Evolutionary conservation across 1,140 invertebrate species (phyloP).

Genomic region (Drosophila burlai): DNA sequence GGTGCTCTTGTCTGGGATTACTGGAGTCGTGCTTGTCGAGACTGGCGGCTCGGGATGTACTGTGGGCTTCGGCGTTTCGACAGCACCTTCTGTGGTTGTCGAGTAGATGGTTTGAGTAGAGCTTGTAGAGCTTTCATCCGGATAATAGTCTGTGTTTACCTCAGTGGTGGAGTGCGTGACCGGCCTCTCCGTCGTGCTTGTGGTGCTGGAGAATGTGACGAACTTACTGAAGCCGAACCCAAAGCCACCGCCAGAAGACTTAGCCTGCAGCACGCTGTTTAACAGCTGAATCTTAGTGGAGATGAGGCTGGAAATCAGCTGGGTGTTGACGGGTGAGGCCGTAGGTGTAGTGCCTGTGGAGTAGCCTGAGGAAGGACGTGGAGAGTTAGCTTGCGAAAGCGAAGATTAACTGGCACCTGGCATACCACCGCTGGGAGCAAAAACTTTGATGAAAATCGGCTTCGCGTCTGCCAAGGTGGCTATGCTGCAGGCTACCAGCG

Average conservation of each 20-base stretch:
- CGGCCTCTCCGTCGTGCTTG: constrained; percentile 53
- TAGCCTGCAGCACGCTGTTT: constrained; percentile 54
- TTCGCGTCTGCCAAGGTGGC: constrained; percentile 46
- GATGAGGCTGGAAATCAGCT: constrained; percentile 60
- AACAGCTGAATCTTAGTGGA: constrained; percentile 53
- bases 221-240: constrained; percentile 54
- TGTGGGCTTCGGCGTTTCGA: constrained; percentile 66
- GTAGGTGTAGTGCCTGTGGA: constrained; percentile 34
- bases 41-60: constrained; percentile 65
- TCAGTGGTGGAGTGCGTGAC: constrained; percentile 59
- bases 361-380: constrained; percentile 28
- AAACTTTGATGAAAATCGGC: constrained; percentile 62
- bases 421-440: constrained; percentile 56
- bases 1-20: constrained; percentile 23
- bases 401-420: neutral
- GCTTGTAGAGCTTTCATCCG: constrained; percentile 62
- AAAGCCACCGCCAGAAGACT: constrained; percentile 51
- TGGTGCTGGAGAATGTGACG: constrained; percentile 25
- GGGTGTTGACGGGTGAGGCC: constrained; percentile 40
- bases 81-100: constrained; percentile 67
- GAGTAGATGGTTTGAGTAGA: constrained; percentile 71
- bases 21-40: constrained; percentile 36
- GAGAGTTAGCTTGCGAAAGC: neutral
- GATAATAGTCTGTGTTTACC: constrained; percentile 74
- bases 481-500: constrained; percentile 38